Evolutionary conservation across 2,797 vertebrate genomes (phyloP).

Genomic region (Protonibea diacanthus): DNA sequence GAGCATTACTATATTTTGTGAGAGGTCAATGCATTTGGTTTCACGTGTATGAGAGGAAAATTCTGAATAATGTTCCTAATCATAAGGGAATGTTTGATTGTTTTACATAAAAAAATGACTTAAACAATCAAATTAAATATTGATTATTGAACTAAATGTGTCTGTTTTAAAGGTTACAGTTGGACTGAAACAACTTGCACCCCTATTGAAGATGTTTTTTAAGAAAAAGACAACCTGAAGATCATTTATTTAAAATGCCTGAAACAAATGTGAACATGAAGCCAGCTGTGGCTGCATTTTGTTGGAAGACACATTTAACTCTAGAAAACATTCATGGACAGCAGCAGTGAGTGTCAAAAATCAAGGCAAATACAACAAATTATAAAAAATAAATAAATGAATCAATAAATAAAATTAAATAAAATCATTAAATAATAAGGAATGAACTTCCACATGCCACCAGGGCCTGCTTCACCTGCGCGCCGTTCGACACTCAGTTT

Average conservation of each 20-base stretch:
- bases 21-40: no score
- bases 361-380: constrained; percentile 67
- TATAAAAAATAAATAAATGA: constrained; percentile 71
- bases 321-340: constrained; percentile 35
- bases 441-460: constrained; percentile 55
- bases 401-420: constrained; percentile 59
- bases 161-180: neutral
- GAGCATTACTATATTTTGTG: no score
- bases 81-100: constrained; percentile 10
- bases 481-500: constrained; percentile 35
- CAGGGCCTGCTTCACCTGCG: constrained; percentile 61
- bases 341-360: constrained; percentile 52
- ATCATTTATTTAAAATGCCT: constrained; percentile 16
- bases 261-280: constrained; percentile 8
- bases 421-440: constrained; percentile 44
- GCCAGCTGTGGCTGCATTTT: neutral
- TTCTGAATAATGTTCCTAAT: no score
- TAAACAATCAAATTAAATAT: neutral
- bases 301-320: constrained; percentile 4
- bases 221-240: neutral
- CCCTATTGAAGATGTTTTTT: neutral
- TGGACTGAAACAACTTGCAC: neutral
- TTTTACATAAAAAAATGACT: neutral
- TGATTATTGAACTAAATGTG: neutral
- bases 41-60: no score